phyloP scores from a whole-genome alignment of 2,113 vertebrate genomes.

The Oreochromis spilurus region DNA sequence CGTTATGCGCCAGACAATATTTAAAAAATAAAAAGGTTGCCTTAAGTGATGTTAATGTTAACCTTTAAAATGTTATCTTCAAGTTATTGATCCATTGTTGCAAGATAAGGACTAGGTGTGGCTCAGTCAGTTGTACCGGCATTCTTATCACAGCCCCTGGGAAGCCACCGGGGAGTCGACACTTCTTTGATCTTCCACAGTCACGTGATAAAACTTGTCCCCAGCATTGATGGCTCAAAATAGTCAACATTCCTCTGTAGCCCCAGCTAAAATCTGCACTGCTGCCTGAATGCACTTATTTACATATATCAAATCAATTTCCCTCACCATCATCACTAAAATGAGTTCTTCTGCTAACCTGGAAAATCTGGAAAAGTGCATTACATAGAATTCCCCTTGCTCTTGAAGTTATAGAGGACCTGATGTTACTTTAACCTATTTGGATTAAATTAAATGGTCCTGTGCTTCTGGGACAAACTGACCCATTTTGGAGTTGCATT shows the following conservation, averaged over 20 bases:
- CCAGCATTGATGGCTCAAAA: background rate
- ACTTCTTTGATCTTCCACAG: background rate
- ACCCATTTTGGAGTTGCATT: background rate
- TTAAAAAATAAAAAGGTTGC: background rate
- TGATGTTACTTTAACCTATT: slow-evolving; percentile 11
- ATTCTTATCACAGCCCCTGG: background rate
- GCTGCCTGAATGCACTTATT: background rate
- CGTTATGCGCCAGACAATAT: background rate
- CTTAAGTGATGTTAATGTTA: background rate
- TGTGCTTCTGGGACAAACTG: background rate
- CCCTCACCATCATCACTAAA: background rate
- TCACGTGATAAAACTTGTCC: background rate
- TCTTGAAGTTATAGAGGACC: background rate
- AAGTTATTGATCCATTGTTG: background rate
- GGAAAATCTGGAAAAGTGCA: background rate
- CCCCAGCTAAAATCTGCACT: background rate
- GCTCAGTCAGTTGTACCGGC: background rate
- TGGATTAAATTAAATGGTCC: slow-evolving; percentile 4
- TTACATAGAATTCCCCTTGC: background rate
- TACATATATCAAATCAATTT: background rate
- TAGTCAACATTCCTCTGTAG: background rate
- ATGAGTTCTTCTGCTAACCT: background rate
- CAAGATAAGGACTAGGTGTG: background rate
- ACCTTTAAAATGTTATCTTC: background rate
- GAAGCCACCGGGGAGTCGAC: background rate